A percentile compares a stretch with the other conserved stretches of the same genome.
These are phyloP conservation scores for Melanotaenia boesemani DNA, from an alignment of 2,797 vertebrate genomes.

Conservation along the genomic window DNA sequence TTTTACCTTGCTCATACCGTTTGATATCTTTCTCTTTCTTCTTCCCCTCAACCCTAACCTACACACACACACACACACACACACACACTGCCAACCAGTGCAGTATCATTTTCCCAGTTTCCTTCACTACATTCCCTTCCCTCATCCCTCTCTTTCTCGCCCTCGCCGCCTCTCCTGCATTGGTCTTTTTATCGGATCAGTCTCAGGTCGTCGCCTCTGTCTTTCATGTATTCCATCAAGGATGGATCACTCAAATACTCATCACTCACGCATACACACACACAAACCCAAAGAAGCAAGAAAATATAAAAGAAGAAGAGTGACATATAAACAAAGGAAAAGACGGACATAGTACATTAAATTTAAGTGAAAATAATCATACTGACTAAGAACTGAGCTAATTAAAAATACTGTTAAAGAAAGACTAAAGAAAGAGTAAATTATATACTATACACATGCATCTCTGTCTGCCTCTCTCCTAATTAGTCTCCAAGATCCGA, in stretches of 20 bases:
- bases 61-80: neutral
- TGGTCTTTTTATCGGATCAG: conserved; percentile 86
- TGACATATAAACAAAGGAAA: conserved; percentile 16
- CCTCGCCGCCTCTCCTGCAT: conserved; percentile 64
- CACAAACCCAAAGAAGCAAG: conserved; percentile 32
- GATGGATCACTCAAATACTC: conserved; percentile 65
- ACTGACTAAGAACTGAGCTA: neutral
- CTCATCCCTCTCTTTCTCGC: conserved; percentile 60
- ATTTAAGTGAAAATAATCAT: conserved; percentile 11
- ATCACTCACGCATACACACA: conserved; percentile 7
- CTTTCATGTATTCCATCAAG: conserved; percentile 83
- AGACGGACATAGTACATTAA: neutral
- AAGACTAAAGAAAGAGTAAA: conserved; percentile 24
- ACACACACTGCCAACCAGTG: conserved; percentile 12
- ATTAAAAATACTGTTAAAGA: conserved; percentile 15
- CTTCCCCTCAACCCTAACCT: too few species aligned
- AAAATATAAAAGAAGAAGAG: conserved; percentile 21
- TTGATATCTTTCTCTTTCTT: conserved; percentile 53
- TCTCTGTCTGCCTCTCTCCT: conserved; percentile 44
- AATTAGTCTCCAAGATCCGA: conserved; percentile 68
- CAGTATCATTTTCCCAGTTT: conserved; percentile 62
- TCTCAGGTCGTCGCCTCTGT: conserved; percentile 84
- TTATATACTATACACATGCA: conserved; percentile 39
- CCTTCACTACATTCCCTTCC: conserved; percentile 32
- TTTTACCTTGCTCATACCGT: conserved; percentile 25